Base-by-base conservation (phyloP, 2,888 invertebrate genomes). In the Mayetiola destructor region DNA sequence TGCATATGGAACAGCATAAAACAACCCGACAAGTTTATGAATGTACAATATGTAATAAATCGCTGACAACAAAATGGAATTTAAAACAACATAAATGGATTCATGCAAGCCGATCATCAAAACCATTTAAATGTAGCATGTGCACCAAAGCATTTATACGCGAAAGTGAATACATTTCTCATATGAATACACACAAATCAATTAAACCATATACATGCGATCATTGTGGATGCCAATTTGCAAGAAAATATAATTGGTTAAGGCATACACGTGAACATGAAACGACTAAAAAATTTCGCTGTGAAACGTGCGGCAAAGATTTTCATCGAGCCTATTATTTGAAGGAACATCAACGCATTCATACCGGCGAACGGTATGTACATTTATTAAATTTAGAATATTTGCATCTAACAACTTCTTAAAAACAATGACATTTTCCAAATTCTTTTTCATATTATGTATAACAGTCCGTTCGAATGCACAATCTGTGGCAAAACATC, bases 51-150 rank as follows among this genome's bases (percentile, higher is more conserved):
- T 91, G 92, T 74, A 85, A 82, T 67, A 90, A 89, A 68, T 77
- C 82, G 30, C 91, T 91, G 74, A 85, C 86, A 63, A 90, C 90
- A 63, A 88, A 88, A 69, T 91, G 90, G 87, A 91, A 91, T 74
- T 76, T 91, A 56, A 88, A 89, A 68, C 78, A 88, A 63, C 91
- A 92, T 73, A 82, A 85, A 62, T 90, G 90, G 90, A 88, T 88
- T 56, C 91, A 92, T 73, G 84, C 85, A 58, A 83, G 84, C 56
- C 82, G 89, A 60, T 83, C 85, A 16, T 79, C 85, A 29, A 89
- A 89, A 67, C 91, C 91, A 1, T 89, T 78, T 75, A 89, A 89
- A 69, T 91, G 91, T 72, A 78, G 78, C 61, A 78, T 83, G 63
- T 91, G 91, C 71, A 85, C 85, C 64, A 84, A 85, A 58, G 90